These are phyloP conservation scores for Alectura lathami DNA, from an alignment of 2,113 vertebrate species.

Conservation along the genomic window DNA sequence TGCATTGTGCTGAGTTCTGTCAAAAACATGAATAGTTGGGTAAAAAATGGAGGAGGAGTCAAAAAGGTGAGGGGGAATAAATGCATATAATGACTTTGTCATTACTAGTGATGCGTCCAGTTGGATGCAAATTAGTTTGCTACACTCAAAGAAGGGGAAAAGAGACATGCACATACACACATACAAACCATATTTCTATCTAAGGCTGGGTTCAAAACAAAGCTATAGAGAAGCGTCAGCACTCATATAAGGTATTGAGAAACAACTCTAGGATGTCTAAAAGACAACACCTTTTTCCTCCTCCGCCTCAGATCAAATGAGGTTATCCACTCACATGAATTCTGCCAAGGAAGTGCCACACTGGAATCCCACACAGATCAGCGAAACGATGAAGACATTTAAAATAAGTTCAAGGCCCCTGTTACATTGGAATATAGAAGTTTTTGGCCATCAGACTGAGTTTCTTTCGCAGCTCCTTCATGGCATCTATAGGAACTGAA, in stretches of 20 bases:
- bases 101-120: background rate
- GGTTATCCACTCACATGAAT: fast-evolving
- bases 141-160: background rate
- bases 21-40: background rate
- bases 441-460: background rate
- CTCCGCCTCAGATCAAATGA: background rate
- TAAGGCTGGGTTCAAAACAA: background rate
- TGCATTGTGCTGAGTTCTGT: background rate
- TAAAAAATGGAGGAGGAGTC: background rate
- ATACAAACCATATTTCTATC: background rate
- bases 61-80: background rate
- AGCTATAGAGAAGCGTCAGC: background rate
- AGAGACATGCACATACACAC: background rate
- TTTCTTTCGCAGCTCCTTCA: background rate
- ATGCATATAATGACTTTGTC: background rate
- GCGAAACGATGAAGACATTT: background rate
- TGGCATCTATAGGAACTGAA: constrained; percentile 18
- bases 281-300: background rate
- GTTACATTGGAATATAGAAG: background rate
- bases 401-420: background rate
- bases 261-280: background rate
- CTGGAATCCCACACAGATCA: background rate
- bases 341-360: background rate
- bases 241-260: background rate
- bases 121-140: background rate